Conservation (phyloP, 1,140 invertebrate genomes). For the Dryas iulia region DNA sequence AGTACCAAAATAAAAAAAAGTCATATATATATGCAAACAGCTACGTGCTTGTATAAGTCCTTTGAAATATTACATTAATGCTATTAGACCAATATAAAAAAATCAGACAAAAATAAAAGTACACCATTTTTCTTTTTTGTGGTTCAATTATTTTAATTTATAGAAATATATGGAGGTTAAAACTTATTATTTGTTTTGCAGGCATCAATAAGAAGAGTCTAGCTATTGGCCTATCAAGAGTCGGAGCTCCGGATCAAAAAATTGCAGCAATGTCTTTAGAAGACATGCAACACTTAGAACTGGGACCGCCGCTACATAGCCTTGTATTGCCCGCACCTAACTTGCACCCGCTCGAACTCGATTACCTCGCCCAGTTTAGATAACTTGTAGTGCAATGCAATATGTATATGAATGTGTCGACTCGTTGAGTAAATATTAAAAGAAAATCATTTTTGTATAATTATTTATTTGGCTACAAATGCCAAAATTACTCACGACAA, state of each 20-base stretch:
- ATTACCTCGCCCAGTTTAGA: constrained; percentile 88
- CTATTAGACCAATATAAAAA: no score
- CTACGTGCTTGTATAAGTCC: no score
- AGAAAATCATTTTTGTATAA: constrained; percentile 23
- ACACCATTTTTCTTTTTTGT: no score
- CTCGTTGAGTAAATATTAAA: constrained; percentile 13
- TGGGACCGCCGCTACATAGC: constrained; percentile 96
- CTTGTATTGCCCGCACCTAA: constrained; percentile 91
- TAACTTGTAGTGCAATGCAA: constrained; percentile 22
- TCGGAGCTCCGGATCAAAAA: constrained; percentile 92
- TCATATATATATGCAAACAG: no score
- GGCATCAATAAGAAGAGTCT: constrained; percentile 82
- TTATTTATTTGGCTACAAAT: constrained; percentile 35
- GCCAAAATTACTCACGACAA: constrained; percentile 31
- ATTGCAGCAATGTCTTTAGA: constrained; percentile 88
- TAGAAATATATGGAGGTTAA: not conserved
- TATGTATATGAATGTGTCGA: not conserved
- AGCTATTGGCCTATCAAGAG: constrained; percentile 92
- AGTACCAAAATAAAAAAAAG: no score
- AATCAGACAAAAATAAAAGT: no score
- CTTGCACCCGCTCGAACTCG: constrained; percentile 95
- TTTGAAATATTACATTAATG: no score
- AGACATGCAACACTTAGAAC: constrained; percentile 88
- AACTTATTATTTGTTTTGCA: constrained; percentile 52
- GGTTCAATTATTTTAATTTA: no score